Conservation (phyloP, 1,140 invertebrate species). For the Olivierus martensii region DNA sequence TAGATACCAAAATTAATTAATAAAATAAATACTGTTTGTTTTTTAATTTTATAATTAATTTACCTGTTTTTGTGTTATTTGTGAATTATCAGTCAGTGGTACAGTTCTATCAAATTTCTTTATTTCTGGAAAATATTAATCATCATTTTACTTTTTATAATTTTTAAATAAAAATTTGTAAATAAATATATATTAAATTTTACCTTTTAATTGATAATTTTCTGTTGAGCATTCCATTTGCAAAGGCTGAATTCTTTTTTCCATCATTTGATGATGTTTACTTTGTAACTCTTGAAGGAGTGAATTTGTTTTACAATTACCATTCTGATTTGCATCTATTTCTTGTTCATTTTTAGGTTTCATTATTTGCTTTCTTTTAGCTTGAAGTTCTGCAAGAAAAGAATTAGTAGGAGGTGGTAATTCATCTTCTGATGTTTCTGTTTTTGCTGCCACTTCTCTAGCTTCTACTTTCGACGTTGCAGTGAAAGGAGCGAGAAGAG, state of each 20-base stretch:
- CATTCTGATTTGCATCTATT: neutral
- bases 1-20: too few species aligned
- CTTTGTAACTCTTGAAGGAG: conserved; percentile 64
- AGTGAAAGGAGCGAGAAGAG: neutral
- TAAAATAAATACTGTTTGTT: too few species aligned
- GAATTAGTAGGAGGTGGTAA: too few species aligned
- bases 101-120: too few species aligned
- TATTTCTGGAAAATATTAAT: too few species aligned
- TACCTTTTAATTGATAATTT: neutral
- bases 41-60: too few species aligned
- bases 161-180: neutral
- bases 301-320: conserved; percentile 30
- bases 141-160: too few species aligned
- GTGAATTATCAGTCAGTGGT: too few species aligned
- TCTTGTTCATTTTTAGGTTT: neutral
- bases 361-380: neutral
- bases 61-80: too few species aligned
- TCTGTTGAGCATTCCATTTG: neutral
- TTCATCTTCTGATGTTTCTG: too few species aligned
- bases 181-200: neutral
- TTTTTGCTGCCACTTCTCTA: too few species aligned
- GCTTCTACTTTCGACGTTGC: too few species aligned
- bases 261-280: conserved; percentile 17
- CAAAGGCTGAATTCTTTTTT: conserved; percentile 1
- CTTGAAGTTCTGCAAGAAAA: neutral